A percentile compares a stretch with the other conserved stretches of the same genome.
Conservation (phyloP, 2,797 vertebrate genomes). For the Sebastes minor region DNA sequence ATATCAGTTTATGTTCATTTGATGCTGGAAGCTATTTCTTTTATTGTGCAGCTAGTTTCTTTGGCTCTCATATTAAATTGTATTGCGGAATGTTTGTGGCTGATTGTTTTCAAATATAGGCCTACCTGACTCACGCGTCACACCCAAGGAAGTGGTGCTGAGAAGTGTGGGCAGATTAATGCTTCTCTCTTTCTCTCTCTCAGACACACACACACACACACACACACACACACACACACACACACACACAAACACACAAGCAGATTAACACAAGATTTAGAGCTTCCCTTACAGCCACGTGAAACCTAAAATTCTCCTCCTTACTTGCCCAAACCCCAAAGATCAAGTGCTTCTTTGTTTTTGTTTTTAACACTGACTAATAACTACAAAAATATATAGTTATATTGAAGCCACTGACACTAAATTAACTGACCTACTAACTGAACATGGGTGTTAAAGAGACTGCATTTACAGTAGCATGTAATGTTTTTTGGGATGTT, state of each 20-base stretch:
- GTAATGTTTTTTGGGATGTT: neutral
- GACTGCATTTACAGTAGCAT: neutral
- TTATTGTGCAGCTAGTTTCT: neutral
- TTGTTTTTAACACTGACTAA: neutral
- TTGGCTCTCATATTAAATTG: neutral
- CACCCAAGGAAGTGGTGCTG: neutral
- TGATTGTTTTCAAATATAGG: neutral
- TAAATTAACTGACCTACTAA: neutral
- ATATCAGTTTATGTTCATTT: neutral
- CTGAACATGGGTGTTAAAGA: neutral
- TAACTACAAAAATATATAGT: neutral
- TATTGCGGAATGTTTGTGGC: neutral
- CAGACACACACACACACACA: neutral
- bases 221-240: neutral
- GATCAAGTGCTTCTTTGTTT: neutral
- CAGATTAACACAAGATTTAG: constrained; percentile 5
- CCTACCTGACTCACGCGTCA: neutral
- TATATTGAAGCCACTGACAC: neutral
- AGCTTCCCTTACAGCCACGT: neutral
- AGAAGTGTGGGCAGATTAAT: constrained; percentile 3
- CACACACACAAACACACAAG: neutral
- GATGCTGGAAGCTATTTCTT: neutral
- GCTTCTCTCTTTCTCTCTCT: neutral
- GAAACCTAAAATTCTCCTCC: neutral
- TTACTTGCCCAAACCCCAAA: neutral